Evolutionary conservation across 2,113 vertebrate genomes (phyloP), one percentile per base, ranked within the genome.

Genomic region (Menura novaehollandiae): DNA sequence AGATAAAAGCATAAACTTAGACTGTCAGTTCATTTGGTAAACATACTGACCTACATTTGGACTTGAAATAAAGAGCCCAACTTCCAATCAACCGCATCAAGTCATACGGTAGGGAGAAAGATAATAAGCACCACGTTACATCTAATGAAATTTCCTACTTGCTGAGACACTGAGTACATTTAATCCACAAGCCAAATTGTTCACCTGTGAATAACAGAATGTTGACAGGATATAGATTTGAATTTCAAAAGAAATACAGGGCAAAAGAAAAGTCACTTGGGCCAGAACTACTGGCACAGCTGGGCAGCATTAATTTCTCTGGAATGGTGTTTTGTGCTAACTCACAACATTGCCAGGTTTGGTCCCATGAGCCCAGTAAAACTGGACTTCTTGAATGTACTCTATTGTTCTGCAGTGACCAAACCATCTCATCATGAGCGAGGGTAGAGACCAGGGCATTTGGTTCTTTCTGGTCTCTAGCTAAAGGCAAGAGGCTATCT

Each of bases 341-440:
- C 19, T 46, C n/a, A 35, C 62, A 60, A 9, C 20, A 9, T 58
- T 91, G 28, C 32, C 47, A 27, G 24, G 27, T 52, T 32, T 88
- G 60, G 26, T 51, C 15, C 6, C 2, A 17, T 28, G 39, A 74
- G 0, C 13, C 9, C 13, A 64, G 6, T 35, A 68, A 72, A 93
- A 47, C 24, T 44, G 4, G 13, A 24, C 10, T 7, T 59, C 7
- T 4, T 79, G 37, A 81, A 47, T 66, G 47, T 37, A 46, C 14
- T 7, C 8, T 49, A 27, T 15, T 44, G 11, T 52, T 82, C n/a
- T 72, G 19, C 52, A 92, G 33, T 52, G 30, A 39, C 47, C 46
- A 52, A 75, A 51, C 1, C 21, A 9, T 33, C 28, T 63, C 2
- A 1, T 33, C 41, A 72, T 0, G 1, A 43, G 10, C 6, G 44